These are phyloP conservation scores for Neogale vison DNA, from an alignment of 2,113 vertebrate species.

Conservation along the genomic window DNA sequence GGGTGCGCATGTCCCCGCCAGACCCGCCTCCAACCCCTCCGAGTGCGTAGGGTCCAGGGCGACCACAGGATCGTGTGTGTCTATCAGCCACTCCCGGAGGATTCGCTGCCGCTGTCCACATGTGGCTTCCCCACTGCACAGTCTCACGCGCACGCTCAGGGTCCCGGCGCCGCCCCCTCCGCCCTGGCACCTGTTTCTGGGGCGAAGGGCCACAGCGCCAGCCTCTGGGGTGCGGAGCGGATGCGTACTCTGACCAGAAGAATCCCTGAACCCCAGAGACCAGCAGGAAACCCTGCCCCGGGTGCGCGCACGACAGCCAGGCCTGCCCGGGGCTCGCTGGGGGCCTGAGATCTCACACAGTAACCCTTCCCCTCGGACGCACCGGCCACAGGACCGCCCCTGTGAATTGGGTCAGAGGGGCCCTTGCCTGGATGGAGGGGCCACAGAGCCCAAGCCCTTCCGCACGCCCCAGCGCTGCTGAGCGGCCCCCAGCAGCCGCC, in stretches of 20 bases:
- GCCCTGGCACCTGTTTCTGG: fast-evolving
- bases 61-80: fast-evolving
- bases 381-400: neutral
- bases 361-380: neutral
- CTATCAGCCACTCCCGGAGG: neutral
- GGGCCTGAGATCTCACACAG: neutral
- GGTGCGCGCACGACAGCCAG: fast-evolving
- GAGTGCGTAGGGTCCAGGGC: neutral
- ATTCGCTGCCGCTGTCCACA: fast-evolving
- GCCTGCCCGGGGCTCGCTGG: neutral
- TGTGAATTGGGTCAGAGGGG: neutral
- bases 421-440: too few relatives aligned
- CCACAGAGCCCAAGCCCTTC: neutral
- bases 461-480: fast-evolving
- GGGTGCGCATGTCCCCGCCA: neutral
- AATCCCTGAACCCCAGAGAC: neutral
- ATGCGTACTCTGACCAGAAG: neutral
- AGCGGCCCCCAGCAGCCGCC: neutral
- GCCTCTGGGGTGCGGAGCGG: too few relatives aligned
- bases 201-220: too few relatives aligned
- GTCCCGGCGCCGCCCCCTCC: fast-evolving
- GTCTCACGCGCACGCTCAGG: neutral
- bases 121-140: fast-evolving
- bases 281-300: neutral
- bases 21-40: fast-evolving